These are phyloP conservation scores for Hipparchia sbordonii DNA, from an alignment of 2,888 invertebrate species.

Conservation along the genomic window DNA sequence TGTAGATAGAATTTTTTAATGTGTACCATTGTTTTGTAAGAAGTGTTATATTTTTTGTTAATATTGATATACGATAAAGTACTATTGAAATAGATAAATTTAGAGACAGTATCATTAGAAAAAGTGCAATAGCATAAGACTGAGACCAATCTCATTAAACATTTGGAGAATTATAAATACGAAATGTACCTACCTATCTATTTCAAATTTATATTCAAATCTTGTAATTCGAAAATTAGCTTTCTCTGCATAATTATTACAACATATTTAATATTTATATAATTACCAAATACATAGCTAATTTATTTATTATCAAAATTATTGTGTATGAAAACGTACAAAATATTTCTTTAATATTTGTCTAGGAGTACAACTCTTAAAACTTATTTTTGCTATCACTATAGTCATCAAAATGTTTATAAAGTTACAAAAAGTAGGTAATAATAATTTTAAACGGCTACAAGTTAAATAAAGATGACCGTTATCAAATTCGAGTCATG, in stretches of 20 bases:
- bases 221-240: constrained; percentile 6
- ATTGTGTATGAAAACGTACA: constrained; percentile 3
- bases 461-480: not conserved
- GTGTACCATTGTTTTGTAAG: constrained; percentile 36
- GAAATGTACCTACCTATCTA: constrained; percentile 5
- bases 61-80: constrained; percentile 26
- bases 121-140: constrained; percentile 62
- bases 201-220: constrained; percentile 13
- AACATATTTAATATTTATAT: not conserved
- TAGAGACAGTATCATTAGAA: constrained; percentile 33
- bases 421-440: not conserved
- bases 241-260: not conserved
- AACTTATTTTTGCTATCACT: constrained; percentile 23
- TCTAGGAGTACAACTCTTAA: not conserved
- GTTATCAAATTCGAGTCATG: constrained; percentile 25
- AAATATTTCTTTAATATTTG: constrained; percentile 5
- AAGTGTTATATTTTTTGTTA: constrained; percentile 33
- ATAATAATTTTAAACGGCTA: not conserved
- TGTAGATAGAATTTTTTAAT: constrained; percentile 36
- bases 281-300: not conserved
- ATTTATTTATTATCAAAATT: constrained; percentile 6
- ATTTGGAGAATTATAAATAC: constrained; percentile 11
- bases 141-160: constrained; percentile 68
- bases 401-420: not conserved
- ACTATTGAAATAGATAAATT: constrained; percentile 13